Evolutionary conservation across 92 coral and sea anemone genomes (phyloP).

Genomic region (Heliopora coerulea): DNA sequence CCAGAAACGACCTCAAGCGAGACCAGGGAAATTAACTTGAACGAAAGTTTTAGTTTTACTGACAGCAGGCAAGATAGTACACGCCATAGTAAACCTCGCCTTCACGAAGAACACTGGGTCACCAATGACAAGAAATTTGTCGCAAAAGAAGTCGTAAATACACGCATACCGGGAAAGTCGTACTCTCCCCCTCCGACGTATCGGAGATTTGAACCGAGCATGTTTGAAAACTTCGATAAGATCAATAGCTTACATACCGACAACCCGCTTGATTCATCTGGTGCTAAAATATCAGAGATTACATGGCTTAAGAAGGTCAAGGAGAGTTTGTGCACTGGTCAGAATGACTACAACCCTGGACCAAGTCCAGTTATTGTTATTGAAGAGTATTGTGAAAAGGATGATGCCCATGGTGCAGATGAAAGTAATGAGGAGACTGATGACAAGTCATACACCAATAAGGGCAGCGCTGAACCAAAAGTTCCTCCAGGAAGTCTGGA

Average conservation of each 20-base stretch:
- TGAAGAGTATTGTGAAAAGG: constrained; percentile 67
- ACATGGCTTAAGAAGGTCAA: constrained; percentile 33
- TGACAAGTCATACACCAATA: constrained; percentile 5
- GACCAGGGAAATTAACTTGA: neutral
- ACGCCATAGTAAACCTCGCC: neutral
- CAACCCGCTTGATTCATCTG: neutral
- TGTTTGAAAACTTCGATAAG: constrained; percentile 72
- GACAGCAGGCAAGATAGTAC: neutral
- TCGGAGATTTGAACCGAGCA: constrained; percentile 75
- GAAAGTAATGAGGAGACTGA: constrained; percentile 36
- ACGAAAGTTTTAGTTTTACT: neutral
- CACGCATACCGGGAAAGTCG: constrained; percentile 75
- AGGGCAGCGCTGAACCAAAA: neutral
- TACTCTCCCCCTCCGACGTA: constrained; percentile 54
- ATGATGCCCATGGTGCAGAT: constrained; percentile 3
- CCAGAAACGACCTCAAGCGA: neutral
- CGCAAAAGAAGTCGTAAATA: constrained; percentile 81
- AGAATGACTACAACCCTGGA: constrained; percentile 39
- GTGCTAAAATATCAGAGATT: neutral
- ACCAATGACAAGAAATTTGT: constrained; percentile 59
- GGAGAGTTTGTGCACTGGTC: neutral
- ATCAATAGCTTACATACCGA: constrained; percentile 14
- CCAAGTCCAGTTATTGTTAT: constrained; percentile 88
- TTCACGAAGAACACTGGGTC: constrained; percentile 54
- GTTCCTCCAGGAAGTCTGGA: constrained; percentile 14